Base-by-base conservation (phyloP, 1,140 invertebrate species). In the Pissodes strobi region DNA sequence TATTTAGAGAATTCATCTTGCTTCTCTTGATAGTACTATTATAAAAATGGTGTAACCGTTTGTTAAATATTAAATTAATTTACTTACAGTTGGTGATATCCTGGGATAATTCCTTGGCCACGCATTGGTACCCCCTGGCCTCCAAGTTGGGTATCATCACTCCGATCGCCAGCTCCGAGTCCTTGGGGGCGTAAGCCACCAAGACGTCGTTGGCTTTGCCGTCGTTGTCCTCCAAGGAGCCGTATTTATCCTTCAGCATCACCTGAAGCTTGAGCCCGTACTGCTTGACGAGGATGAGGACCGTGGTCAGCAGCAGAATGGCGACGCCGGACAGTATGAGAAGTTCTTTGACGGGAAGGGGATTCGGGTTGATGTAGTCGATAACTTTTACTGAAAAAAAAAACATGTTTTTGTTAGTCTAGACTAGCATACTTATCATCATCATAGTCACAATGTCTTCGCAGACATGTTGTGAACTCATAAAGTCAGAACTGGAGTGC, bases 121-220 rank as follows among this genome's bases (percentile, higher is more conserved):
- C 41, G 52, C 75, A 76, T 34, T 69, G 69, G 52, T 78, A 78
- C 23, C 73, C 58, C 51, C 53, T 52, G 1, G 52, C 61, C 59
- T 78, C 72, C 51, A 79, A 66, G n/a, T 67, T 72, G 18, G 77
- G 70, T 4, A 76, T n/a, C 46, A 78, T 55, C 1, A 73, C 67
- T 4, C 74, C 74, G 12, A 74, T 21, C 15, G 70, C 71, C n/a
- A 76, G 49, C 34, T 74, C 71, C 2, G 71, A 49, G 63, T 79
- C 77, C 22, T 74, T 72, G 10, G 62, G 49, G 1, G 74, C 67
- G 65, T 73, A 77, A 41, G 73, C 67, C 10, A 79, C 63, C 18
- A 78, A 45, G 6, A 74, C 74, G 23, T 78, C 78, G 21, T 69
- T 69, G 2, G 64, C 60, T 66, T 79, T 79, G 1, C 73, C 75